Base-by-base conservation (phyloP, 2,888 invertebrate species). In the Eupithecia abbreviata region DNA sequence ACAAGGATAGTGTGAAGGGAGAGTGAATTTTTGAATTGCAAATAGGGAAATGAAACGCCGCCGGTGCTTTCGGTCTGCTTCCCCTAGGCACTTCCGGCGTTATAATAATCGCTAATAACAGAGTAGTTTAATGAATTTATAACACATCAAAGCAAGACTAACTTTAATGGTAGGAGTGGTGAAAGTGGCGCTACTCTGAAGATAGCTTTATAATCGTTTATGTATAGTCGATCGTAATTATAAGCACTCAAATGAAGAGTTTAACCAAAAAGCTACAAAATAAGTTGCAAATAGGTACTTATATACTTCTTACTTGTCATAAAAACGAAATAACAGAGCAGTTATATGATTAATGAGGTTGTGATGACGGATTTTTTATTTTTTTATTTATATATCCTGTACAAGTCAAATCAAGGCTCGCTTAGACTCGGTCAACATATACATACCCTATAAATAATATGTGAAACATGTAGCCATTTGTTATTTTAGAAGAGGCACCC, bases 11-110 rank as follows among this genome's bases (percentile, higher is more conserved):
- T 78, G 80, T 82, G 80, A 79, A 83, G 88, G 88, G 90, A 87
- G 87, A 90, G 90, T 90, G 87, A 89, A 91, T 92, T 93, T 94
- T 94, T 92, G 93, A 93, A 93, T 95, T 95, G 94, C 94, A 93
- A 95, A 94, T 94, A 85, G 90, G 90, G 90, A 89, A 93, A 92
- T 93, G 92, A 91, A 92, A 89, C 92, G 67, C 47, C 68, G 69
- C 47, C 88, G 87, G 88, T 85, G 89, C 88, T 88, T 89, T 88
- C 85, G 45, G 89, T 88, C 85, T 84, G 83, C 85, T 90, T 87
- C 90, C 89, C 88, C 87, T 70, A 77, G 87, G 87, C 88, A 88
- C 89, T 91, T 91, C 91, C 91, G 90, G 88, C 86, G 87, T 91
- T 89, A 93, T 92, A 93, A 93, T 93, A 90, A 93, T 92, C 88